phyloP scores from a whole-genome alignment of 2,888 invertebrate genomes.

The Cataglyphis rosenhaueri region DNA sequence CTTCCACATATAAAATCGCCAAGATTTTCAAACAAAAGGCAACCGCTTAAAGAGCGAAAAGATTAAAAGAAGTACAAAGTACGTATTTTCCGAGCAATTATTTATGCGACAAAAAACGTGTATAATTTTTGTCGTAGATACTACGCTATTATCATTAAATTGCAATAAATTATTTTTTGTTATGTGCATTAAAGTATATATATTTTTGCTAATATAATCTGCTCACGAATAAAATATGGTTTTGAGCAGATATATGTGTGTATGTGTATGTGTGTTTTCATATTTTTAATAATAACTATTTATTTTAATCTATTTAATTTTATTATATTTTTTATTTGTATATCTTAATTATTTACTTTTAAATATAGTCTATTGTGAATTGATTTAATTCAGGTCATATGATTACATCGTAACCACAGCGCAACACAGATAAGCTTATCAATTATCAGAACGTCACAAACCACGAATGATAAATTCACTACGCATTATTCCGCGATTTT shows the following conservation, averaged over 20 bases:
- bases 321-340: background rate
- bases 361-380: background rate
- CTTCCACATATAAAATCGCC: conserved; percentile 45
- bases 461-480: background rate
- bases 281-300: background rate
- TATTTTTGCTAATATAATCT: background rate
- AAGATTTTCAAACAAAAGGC: conserved; percentile 53
- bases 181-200: background rate
- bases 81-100: background rate
- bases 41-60: conserved; percentile 5
- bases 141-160: background rate
- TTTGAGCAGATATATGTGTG: background rate
- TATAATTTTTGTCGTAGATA: background rate
- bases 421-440: conserved; percentile 7
- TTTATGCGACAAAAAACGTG: background rate
- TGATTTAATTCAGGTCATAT: conserved; percentile 12
- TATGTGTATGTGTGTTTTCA: background rate
- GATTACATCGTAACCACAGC: background rate
- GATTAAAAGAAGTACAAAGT: background rate
- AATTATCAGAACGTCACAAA: background rate
- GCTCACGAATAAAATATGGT: background rate
- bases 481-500: conserved; percentile 14
- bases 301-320: conserved; percentile 7
- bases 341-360: background rate
- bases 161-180: background rate